Conservation (phyloP, 2,113 vertebrate species). For the Pelmatolapia mariae region DNA sequence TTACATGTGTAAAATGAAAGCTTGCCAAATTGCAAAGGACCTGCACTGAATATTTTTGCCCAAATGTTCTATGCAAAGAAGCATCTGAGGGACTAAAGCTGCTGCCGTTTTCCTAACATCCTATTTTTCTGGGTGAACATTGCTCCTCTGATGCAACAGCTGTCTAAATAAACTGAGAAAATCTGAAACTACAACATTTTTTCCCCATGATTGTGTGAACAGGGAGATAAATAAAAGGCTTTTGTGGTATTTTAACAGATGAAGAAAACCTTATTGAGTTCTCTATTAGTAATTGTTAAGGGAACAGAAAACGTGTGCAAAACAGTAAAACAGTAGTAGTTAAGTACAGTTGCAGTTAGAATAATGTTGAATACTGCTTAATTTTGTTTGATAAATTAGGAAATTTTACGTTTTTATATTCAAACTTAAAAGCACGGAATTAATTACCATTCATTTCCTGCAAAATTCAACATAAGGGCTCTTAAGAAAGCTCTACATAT, state of each 20-base stretch:
- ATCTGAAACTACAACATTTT: not conserved
- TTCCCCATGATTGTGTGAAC: not conserved
- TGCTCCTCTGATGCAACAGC: fast-evolving
- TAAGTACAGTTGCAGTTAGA: not conserved
- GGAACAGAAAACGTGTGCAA: not conserved
- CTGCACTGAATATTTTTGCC: not conserved
- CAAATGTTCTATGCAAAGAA: not conserved
- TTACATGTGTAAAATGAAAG: not conserved
- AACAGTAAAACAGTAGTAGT: not conserved
- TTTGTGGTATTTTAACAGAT: not conserved
- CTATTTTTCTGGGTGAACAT: not conserved
- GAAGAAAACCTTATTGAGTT: not conserved
- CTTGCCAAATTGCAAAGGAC: not conserved
- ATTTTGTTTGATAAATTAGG: fast-evolving
- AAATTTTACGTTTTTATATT: not conserved
- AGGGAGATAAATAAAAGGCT: not conserved
- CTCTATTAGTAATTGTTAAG: not conserved
- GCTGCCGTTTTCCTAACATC: not conserved
- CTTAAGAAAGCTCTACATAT: fast-evolving
- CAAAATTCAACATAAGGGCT: not conserved
- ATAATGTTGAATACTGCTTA: not conserved
- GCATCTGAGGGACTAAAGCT: not conserved
- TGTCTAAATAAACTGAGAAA: not conserved
- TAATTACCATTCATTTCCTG: not conserved
- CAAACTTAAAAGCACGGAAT: not conserved